Conservation (phyloP, 2,113 vertebrate genomes). For the Ellobius talpinus region DNA sequence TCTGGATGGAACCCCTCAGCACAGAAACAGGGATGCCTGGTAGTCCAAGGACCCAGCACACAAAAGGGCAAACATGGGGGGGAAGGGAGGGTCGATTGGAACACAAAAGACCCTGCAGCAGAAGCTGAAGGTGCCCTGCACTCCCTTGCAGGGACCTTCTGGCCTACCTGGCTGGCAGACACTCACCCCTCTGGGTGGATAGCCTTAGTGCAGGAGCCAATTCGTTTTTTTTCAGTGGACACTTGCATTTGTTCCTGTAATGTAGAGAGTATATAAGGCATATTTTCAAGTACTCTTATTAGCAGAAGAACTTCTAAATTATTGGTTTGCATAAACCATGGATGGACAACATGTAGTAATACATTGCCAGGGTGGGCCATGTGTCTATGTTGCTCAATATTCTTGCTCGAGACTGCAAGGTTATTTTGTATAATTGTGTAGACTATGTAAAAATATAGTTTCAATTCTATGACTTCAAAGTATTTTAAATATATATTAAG, state of each 20-base stretch:
- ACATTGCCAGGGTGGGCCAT: background rate
- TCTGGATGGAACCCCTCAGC: too few species aligned
- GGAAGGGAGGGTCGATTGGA: too few species aligned
- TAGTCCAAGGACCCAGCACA: too few species aligned
- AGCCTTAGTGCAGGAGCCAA: too few species aligned
- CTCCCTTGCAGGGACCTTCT: too few species aligned
- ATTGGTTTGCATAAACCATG: background rate
- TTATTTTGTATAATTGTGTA: background rate
- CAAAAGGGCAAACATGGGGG: too few species aligned
- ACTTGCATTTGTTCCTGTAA: background rate
- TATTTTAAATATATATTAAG: background rate
- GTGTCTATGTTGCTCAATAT: background rate
- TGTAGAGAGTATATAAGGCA: background rate
- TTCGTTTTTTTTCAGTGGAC: background rate
- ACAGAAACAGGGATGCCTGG: too few species aligned
- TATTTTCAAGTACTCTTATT: background rate
- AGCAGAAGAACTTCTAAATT: background rate
- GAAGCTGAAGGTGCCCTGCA: too few species aligned
- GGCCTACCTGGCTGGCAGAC: too few species aligned
- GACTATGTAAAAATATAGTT: background rate
- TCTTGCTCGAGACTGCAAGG: background rate
- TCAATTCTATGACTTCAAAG: background rate
- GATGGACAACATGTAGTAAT: background rate
- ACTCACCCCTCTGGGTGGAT: too few species aligned
- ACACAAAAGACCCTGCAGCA: too few species aligned